These are phyloP conservation scores for Cebidichthys violaceus DNA, from an alignment of 2,113 vertebrate species.

Conservation along the genomic window DNA sequence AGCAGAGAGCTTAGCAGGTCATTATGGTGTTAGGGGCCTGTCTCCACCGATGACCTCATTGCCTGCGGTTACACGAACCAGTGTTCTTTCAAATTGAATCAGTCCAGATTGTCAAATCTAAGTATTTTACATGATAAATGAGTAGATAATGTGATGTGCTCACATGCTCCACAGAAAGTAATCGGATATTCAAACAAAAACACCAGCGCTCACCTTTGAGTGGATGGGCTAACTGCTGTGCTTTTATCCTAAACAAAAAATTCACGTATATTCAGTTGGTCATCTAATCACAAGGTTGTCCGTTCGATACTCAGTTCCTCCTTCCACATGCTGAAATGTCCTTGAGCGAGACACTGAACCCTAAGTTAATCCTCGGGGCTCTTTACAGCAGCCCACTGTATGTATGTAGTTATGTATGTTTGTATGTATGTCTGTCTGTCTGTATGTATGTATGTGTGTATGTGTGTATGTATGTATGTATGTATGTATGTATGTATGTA, in stretches of 20 bases:
- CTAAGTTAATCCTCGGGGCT: neutral
- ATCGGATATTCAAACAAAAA: neutral
- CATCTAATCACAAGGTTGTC: neutral
- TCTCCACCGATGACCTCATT: slow-evolving; percentile 20
- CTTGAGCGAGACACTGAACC: neutral
- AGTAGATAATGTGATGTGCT: neutral
- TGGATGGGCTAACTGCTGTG: neutral
- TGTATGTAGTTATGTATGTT: no score
- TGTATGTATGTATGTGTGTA: no score
- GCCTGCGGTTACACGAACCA: neutral
- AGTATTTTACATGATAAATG: neutral
- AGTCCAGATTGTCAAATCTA: neutral
- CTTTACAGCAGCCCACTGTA: neutral
- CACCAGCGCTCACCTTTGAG: neutral
- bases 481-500: no score
- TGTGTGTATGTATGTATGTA: no score
- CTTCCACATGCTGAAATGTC: neutral
- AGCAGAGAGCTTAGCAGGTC: slow-evolving; percentile 23
- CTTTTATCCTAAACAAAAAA: neutral
- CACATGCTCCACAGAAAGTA: neutral
- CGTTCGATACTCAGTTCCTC: neutral
- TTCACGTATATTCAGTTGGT: neutral
- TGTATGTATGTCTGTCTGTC: no score
- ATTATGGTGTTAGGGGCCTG: slow-evolving; percentile 25
- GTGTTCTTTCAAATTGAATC: neutral